Evolutionary conservation across 1,140 invertebrate species (phyloP).

Genomic region (Drosophila nigromelanica): DNA sequence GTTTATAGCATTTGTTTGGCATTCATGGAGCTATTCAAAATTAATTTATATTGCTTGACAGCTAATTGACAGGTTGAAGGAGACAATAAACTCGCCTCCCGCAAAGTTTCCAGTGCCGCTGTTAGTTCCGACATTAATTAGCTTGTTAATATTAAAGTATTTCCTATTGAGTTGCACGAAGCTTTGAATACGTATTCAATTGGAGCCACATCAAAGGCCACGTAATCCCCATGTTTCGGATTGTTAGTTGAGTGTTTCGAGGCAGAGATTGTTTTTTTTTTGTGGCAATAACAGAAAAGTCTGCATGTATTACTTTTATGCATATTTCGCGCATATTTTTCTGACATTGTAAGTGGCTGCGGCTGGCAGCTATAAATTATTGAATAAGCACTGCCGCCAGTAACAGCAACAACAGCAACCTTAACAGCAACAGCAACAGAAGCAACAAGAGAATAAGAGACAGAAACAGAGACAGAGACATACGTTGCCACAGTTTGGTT

Average conservation of each 20-base stretch:
- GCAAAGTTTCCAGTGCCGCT: not conserved
- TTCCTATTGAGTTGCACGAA: constrained; percentile 8
- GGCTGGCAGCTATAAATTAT: constrained; percentile 81
- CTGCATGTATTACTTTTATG: constrained; percentile 80
- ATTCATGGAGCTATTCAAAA: not conserved
- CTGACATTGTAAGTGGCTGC: constrained; percentile 80
- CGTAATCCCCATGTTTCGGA: constrained; percentile 7
- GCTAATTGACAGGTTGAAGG: constrained; percentile 11
- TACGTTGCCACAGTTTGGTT: constrained; percentile 30
- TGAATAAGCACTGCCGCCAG: constrained; percentile 76
- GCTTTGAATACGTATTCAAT: constrained; percentile 1
- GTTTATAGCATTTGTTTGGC: not conserved
- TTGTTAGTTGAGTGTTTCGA: constrained; percentile 25
- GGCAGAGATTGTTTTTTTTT: not conserved
- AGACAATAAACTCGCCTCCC: not conserved
- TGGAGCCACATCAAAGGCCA: constrained; percentile 21
- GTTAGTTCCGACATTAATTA: constrained; percentile 1
- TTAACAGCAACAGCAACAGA: constrained; percentile 16
- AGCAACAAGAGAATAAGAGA: constrained; percentile 27
- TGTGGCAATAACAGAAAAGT: constrained; percentile 58
- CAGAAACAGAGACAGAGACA: constrained; percentile 22
- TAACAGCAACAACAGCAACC: constrained; percentile 36
- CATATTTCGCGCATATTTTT: constrained; percentile 80
- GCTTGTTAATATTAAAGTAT: constrained; percentile 4
- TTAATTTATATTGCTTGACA: constrained; percentile 12